Evolutionary conservation across 2,797 vertebrate genomes (phyloP).

Genomic region (Enteromius afrohamiltoni): DNA sequence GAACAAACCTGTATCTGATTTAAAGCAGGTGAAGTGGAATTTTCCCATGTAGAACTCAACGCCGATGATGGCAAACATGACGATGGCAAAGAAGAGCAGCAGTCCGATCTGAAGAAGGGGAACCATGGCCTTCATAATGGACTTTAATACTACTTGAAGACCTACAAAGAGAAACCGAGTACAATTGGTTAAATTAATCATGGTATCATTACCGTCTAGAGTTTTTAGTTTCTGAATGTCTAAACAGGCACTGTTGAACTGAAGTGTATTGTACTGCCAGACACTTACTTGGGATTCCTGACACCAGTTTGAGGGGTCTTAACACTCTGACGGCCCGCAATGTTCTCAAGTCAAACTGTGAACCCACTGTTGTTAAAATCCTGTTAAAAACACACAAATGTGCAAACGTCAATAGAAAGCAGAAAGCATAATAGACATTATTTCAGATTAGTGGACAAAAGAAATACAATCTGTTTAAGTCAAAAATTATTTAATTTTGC

Average conservation of each 20-base stretch:
- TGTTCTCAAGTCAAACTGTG: slow-evolving; percentile 92
- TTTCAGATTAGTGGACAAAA: neutral
- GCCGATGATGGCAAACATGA: slow-evolving; percentile 98
- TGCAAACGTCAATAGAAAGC: neutral
- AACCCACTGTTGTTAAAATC: slow-evolving; percentile 91
- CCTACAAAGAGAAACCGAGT: slow-evolving; percentile 73
- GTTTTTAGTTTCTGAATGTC: neutral
- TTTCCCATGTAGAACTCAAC: slow-evolving; percentile 99
- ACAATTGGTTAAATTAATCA: neutral
- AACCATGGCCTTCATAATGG: slow-evolving; percentile 99
- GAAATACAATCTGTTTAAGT: neutral
- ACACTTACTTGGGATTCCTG: slow-evolving; percentile 96
- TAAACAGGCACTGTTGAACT: neutral
- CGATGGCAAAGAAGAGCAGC: slow-evolving; percentile 96
- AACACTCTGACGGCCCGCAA: slow-evolving; percentile 92
- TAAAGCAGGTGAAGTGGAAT: slow-evolving; percentile 93
- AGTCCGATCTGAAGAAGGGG: slow-evolving; percentile 95
- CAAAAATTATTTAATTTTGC: neutral
- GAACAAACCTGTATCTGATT: slow-evolving; percentile 81
- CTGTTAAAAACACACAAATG: slow-evolving; percentile 68
- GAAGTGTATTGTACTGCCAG: neutral
- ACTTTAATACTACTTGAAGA: slow-evolving; percentile 96
- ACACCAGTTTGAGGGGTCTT: slow-evolving; percentile 94
- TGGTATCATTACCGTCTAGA: neutral
- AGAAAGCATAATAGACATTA: neutral